Evolutionary conservation across 2,113 vertebrate species (phyloP).

Genomic region (Athene cunicularia): DNA sequence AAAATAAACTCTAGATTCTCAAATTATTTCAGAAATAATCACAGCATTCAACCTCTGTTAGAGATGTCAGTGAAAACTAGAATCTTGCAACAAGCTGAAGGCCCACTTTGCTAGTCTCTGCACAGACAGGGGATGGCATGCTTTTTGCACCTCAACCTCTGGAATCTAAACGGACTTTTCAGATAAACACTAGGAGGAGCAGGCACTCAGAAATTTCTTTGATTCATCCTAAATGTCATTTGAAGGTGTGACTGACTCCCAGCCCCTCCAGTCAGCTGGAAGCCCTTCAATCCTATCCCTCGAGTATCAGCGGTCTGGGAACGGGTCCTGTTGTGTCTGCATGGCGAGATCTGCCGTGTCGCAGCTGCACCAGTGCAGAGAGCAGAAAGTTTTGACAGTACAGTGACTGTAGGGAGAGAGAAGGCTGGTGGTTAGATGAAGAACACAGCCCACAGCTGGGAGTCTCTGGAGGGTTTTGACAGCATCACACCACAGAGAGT

Average conservation of each 20-base stretch:
- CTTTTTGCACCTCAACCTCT: neutral
- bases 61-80: neutral
- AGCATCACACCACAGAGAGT: neutral
- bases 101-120: neutral
- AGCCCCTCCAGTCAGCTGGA: neutral
- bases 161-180: neutral
- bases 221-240: neutral
- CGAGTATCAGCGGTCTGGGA: neutral
- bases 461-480: neutral
- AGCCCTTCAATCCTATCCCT: neutral
- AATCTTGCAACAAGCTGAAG: neutral
- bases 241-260: neutral
- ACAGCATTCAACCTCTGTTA: conserved; percentile 12
- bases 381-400: neutral
- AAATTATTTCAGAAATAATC: conserved; percentile 48
- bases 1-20: conserved; percentile 14
- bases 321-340: neutral
- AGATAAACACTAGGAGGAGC: neutral
- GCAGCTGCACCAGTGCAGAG: neutral
- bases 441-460: neutral
- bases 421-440: neutral
- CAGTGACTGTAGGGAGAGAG: neutral
- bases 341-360: neutral
- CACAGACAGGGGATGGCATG: neutral
- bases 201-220: neutral